Evolutionary conservation across 2,888 invertebrate genomes (phyloP).

Genomic region (Carabus problematicus): DNA sequence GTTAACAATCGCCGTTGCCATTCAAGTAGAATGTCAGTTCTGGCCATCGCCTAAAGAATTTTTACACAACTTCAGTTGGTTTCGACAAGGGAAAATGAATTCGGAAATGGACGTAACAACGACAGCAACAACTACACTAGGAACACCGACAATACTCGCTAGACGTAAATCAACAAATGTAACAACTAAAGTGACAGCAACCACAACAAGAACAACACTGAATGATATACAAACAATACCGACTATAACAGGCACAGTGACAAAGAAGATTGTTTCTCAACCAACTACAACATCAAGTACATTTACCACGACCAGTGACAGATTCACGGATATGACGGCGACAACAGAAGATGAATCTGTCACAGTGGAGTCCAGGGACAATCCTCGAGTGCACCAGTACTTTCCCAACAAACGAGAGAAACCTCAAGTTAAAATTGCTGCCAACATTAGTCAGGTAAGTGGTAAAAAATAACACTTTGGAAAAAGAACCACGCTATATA

Average conservation of each 20-base stretch:
- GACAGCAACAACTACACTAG: too few species aligned
- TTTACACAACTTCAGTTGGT: slow-evolving; percentile 8
- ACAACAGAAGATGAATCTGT: background rate
- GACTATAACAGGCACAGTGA: background rate
- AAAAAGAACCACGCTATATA: too few species aligned
- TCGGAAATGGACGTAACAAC: too few species aligned
- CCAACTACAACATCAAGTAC: background rate
- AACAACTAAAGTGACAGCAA: background rate
- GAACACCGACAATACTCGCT: background rate
- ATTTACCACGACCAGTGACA: background rate
- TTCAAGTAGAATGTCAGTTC: slow-evolving; percentile 1
- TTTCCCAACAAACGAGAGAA: background rate
- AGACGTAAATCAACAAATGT: background rate
- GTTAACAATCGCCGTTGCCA: background rate
- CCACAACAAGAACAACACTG: background rate
- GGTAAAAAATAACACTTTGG: too few species aligned
- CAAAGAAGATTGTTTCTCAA: background rate
- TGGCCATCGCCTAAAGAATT: slow-evolving; percentile 8
- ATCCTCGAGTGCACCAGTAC: slow-evolving; percentile 1
- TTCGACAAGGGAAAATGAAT: background rate
- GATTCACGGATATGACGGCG: background rate
- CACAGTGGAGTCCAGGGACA: slow-evolving; percentile 1
- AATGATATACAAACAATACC: background rate
- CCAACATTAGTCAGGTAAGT: slow-evolving; percentile 12
- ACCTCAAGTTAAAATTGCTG: slow-evolving; percentile 1